Conservation (phyloP, 1,140 invertebrate species). For the Geopemphigus sp. region DNA sequence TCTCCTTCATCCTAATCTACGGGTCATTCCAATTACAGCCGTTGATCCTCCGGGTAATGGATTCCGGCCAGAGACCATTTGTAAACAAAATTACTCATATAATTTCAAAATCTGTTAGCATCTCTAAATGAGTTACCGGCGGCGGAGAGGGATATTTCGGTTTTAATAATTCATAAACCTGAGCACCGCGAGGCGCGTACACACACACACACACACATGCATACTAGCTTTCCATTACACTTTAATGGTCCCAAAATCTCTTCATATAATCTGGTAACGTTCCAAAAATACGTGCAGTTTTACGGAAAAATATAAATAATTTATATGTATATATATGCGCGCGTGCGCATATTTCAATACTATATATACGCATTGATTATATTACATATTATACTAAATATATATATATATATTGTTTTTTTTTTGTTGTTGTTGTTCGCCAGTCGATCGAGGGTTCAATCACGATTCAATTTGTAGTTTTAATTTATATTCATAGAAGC, state of each 20-base stretch:
- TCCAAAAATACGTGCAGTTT: constrained; percentile 41
- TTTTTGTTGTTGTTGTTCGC: constrained; percentile 27
- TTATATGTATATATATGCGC: constrained; percentile 16
- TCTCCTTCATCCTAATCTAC: constrained; percentile 40
- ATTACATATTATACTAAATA: constrained; percentile 1
- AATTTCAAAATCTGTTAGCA: constrained; percentile 49
- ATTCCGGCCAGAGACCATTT: constrained; percentile 33
- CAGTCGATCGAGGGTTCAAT: constrained; percentile 44
- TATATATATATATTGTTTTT: not conserved
- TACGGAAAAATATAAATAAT: constrained; percentile 48
- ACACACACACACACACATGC: not conserved
- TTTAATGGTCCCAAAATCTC: constrained; percentile 47
- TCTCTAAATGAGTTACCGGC: constrained; percentile 29
- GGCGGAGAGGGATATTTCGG: constrained; percentile 9
- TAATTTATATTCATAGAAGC: constrained; percentile 50
- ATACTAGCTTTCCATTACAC: constrained; percentile 41
- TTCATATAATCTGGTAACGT: constrained; percentile 43
- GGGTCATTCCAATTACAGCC: constrained; percentile 48
- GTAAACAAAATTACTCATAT: constrained; percentile 48
- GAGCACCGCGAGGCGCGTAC: not conserved
- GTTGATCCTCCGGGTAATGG: constrained; percentile 45
- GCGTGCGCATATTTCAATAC: too few species aligned
- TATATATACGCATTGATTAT: constrained; percentile 8
- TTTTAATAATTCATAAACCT: constrained; percentile 49
- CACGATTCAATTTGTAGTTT: constrained; percentile 49